Percentiles rank a stretch among this genome's conserved stretches.
These are phyloP conservation scores for Lepus townsendii DNA, from an alignment of 2,797 vertebrate genomes.

Conservation along the genomic window DNA sequence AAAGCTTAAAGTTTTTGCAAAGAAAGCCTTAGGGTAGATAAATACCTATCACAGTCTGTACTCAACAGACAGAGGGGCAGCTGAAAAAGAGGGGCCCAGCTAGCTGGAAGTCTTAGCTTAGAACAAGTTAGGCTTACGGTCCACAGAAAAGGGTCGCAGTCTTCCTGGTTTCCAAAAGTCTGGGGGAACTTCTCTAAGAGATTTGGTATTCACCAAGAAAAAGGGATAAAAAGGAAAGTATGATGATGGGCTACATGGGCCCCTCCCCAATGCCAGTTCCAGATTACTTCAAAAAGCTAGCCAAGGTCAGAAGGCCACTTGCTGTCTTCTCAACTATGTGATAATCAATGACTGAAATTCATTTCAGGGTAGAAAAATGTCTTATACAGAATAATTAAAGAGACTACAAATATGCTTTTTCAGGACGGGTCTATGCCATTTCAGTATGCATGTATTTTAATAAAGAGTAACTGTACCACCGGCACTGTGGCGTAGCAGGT, in stretches of 20 bases:
- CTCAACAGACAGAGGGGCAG: background rate
- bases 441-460: background rate
- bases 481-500: too few species aligned
- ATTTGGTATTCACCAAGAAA: background rate
- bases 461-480: background rate
- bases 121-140: background rate
- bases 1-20: slow-evolving; percentile 2
- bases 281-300: slow-evolving; percentile 13
- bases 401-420: background rate
- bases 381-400: background rate
- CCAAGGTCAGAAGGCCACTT: background rate
- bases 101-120: background rate
- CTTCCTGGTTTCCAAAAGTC: background rate
- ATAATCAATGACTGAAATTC: background rate
- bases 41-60: background rate
- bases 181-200: background rate
- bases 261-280: background rate
- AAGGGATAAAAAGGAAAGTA: background rate
- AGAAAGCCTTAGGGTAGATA: background rate
- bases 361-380: background rate
- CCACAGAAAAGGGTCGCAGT: background rate
- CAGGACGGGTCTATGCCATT: background rate
- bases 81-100: background rate
- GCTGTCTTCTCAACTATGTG: background rate
- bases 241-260: background rate